A percentile compares a stretch with the other conserved stretches of the same genome.
Conservation (phyloP, 2,797 vertebrate genomes). For the Stomatorhinus walkeri region DNA sequence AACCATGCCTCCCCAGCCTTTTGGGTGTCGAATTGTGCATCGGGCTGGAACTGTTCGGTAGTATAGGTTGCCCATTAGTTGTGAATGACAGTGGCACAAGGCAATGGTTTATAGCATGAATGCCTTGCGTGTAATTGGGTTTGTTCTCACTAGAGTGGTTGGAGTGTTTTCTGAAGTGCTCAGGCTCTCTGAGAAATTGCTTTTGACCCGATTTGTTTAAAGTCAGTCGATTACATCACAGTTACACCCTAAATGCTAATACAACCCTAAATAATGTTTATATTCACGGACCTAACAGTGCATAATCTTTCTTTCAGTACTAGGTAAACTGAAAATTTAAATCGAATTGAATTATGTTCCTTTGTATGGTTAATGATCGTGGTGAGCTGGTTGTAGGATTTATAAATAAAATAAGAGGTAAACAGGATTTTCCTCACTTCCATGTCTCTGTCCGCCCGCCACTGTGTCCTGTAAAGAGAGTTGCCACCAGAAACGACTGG, state of each 20-base stretch:
- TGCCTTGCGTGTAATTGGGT: conserved; percentile 1
- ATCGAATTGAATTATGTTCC: background rate
- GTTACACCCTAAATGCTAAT: background rate
- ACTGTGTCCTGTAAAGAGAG: background rate
- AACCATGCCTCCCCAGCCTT: background rate
- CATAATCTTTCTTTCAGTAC: background rate
- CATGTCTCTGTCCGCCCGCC: background rate
- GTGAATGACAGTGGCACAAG: conserved; percentile 18
- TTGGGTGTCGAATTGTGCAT: background rate
- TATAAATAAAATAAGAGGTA: background rate
- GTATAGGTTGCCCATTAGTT: background rate
- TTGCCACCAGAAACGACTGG: background rate
- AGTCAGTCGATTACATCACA: background rate
- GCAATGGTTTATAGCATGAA: conserved; percentile 12
- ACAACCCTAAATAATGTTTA: conserved; percentile 2
- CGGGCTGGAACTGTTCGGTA: background rate
- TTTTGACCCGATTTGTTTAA: background rate
- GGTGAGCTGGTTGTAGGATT: background rate
- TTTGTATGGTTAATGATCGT: background rate
- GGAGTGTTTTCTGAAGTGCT: background rate
- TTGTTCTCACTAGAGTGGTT: background rate
- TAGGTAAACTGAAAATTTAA: background rate
- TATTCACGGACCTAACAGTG: background rate
- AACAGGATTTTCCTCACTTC: background rate
- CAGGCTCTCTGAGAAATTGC: background rate